Base-by-base conservation (phyloP, 2,113 vertebrate genomes). In the Promerops cafer region DNA sequence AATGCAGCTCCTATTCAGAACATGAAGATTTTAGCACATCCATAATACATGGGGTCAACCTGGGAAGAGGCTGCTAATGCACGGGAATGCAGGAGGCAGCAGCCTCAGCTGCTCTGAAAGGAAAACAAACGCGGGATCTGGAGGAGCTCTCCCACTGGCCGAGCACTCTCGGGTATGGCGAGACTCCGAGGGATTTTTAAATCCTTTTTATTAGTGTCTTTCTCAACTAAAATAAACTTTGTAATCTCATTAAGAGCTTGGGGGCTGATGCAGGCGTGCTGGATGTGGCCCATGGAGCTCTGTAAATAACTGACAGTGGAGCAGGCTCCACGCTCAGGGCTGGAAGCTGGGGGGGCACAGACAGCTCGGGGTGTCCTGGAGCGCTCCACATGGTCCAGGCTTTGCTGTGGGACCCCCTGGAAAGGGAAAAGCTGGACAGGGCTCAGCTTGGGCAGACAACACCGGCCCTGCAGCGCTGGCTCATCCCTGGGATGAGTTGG, bases 21-120 rank as follows among this genome's bases (percentile, higher is more conserved):
- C 90, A 93, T 44, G 90, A 91, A 71, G 94, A 83, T 64, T 95
- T 95, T 77, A 95, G 45, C 26, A 0, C 95, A 97, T 97, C 95
- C 96, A 96, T 97, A 96, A 97, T 97, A 96, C 90, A 97, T 96
- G 87, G 88, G 84, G 82, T 84, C 94, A 95, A 16, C 90, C 72
- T 52, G 81, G 79, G 93, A 93, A 93, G 94, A 91, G 0, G 64
- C 94, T 63, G 90, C 78, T 96, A 85, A 94, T 93, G 97, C 84
- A 93, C 37, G 44, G 90, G 53, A 66, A 76, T 2, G 85, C 50
- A 18, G 82, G 95, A 93, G 93, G 84, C 93, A 66, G 78, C 31
- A 60, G 95, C 94, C 92, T 75, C 57, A 0, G 68, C 87, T 56
- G 13, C 93, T 90, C 57, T 27, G 11, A 52, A 77, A 84, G 93